Conservation (phyloP, 1,140 invertebrate species). For the Ctenoplectra terminalis region DNA sequence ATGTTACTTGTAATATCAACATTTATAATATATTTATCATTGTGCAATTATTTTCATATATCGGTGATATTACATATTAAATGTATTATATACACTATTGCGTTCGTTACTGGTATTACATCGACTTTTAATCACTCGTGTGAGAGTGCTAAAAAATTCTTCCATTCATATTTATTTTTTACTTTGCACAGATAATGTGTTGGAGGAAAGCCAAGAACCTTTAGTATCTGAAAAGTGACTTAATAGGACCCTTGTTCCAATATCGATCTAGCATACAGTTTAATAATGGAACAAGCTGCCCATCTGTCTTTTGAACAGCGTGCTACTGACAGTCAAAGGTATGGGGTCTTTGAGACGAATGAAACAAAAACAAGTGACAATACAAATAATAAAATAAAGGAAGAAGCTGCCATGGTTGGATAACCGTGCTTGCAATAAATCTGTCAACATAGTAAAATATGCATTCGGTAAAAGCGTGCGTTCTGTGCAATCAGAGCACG, state of each 20-base stretch:
- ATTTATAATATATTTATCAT: no score
- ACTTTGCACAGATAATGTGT: no score
- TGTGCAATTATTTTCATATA: no score
- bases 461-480: constrained; percentile 67
- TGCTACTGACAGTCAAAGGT: constrained; percentile 50
- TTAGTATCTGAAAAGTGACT: neutral
- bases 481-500: constrained; percentile 72
- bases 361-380: constrained; percentile 60
- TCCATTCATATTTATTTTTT: no score
- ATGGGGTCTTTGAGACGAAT: constrained; percentile 50
- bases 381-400: constrained; percentile 71
- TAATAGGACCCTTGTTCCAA: constrained; percentile 4
- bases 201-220: no score
- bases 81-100: no score
- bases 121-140: no score
- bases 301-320: constrained; percentile 15
- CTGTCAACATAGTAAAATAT: constrained; percentile 76
- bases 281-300: constrained; percentile 48
- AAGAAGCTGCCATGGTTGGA: constrained; percentile 67
- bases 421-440: constrained; percentile 75
- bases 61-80: no score
- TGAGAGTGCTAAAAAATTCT: no score
- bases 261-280: constrained; percentile 29
- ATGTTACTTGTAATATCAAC: no score
- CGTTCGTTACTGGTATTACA: no score